phyloP scores from a whole-genome alignment of 1,140 invertebrate genomes.

The Varroa destructor region DNA sequence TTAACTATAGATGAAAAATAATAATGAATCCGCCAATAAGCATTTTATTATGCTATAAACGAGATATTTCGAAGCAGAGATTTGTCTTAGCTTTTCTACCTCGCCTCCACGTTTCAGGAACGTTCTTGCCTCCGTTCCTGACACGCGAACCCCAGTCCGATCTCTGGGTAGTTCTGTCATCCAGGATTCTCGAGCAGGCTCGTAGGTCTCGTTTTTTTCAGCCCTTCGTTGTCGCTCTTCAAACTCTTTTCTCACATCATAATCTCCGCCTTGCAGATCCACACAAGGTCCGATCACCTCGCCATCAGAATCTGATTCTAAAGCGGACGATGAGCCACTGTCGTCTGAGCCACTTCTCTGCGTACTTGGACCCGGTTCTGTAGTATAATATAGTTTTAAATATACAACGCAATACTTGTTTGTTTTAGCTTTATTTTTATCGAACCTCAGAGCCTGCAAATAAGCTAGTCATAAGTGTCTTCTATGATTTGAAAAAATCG shows the following conservation, averaged over 20 bases:
- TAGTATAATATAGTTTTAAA: too few relatives aligned
- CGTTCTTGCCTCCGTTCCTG: not conserved
- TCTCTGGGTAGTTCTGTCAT: conserved; percentile 15
- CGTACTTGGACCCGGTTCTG: too few relatives aligned
- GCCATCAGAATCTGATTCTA: not conserved
- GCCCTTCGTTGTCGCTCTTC: not conserved
- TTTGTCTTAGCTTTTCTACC: not conserved
- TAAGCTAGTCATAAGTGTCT: too few relatives aligned
- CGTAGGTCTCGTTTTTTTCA: not conserved
- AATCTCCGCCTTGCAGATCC: conserved; percentile 8
- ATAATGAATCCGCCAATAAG: too few relatives aligned
- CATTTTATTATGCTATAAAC: too few relatives aligned
- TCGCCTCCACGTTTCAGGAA: conserved; percentile 2
- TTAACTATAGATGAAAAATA: too few relatives aligned
- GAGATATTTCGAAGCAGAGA: too few relatives aligned
- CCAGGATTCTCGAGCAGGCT: conserved; percentile 11
- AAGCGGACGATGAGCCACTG: not conserved
- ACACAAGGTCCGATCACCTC: conserved; percentile 1
- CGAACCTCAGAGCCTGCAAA: too few relatives aligned
- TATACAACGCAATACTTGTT: too few relatives aligned
- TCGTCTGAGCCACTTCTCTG: too few relatives aligned
- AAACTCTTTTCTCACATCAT: conserved; percentile 20
- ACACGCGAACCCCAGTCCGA: conserved; percentile 1
- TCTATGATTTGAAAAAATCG: too few relatives aligned
- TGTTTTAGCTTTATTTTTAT: too few relatives aligned